These are phyloP conservation scores for Phrynocephalus guinanensis DNA, from an alignment of 2,797 vertebrate species.

Conservation along the genomic window DNA sequence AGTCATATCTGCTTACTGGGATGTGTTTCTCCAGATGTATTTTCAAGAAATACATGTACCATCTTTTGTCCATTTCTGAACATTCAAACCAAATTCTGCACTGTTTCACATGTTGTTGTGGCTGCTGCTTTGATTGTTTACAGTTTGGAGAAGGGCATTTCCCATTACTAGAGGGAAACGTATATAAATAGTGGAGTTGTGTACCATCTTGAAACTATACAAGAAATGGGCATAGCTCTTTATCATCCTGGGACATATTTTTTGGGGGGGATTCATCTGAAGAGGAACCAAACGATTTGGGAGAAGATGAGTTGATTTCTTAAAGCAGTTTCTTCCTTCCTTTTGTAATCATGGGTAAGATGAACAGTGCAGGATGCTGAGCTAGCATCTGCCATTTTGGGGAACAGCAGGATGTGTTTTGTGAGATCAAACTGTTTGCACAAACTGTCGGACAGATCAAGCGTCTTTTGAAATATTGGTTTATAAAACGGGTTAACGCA, in stretches of 20 bases:
- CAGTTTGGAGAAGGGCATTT: not conserved
- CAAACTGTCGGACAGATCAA: conserved; percentile 42
- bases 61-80: not conserved
- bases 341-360: conserved; percentile 35
- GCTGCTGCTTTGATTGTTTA: not conserved
- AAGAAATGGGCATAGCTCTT: not conserved
- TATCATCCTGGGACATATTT: not conserved
- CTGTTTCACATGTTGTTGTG: not conserved
- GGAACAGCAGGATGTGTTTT: not conserved
- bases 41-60: not conserved
- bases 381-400: conserved; percentile 8
- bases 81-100: not conserved
- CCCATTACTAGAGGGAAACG: not conserved
- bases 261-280: not conserved
- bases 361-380: conserved; percentile 24
- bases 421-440: not conserved
- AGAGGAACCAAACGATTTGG: not conserved
- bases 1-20: not conserved
- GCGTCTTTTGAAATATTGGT: conserved; percentile 26
- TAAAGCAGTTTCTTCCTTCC: conserved; percentile 27
- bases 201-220: not conserved
- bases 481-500: not conserved
- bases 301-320: conserved; percentile 48
- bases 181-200: not conserved
- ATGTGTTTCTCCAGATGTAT: not conserved